Evolutionary conservation across 1,140 invertebrate species (phyloP).

Genomic region (Teleogryllus occipitalis): DNA sequence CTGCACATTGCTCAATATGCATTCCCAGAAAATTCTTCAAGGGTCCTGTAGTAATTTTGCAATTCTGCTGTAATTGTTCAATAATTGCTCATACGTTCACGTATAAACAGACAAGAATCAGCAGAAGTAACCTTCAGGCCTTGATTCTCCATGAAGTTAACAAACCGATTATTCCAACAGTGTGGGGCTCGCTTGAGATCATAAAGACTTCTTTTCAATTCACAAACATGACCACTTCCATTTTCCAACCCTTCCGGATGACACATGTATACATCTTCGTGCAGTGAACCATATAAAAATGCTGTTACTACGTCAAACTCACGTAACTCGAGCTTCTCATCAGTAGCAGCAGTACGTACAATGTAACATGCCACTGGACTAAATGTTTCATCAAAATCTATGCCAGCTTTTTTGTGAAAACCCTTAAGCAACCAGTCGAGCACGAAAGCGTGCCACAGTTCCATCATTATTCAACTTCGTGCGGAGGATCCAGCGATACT

Average conservation of each 20-base stretch:
- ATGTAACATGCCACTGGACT: conserved; percentile 5
- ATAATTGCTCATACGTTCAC: neutral
- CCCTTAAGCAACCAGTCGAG: neutral
- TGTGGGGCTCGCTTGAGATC: neutral
- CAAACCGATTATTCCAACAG: no score
- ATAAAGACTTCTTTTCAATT: conserved; percentile 4
- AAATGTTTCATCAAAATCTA: neutral
- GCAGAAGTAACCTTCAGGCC: neutral
- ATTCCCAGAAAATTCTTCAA: neutral
- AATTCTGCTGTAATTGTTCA: neutral
- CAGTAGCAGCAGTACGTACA: neutral
- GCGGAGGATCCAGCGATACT: neutral
- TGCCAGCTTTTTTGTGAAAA: neutral
- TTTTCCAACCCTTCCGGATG: no score
- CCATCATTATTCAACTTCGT: no score
- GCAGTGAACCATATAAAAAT: no score
- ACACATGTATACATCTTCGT: no score
- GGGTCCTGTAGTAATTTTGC: neutral
- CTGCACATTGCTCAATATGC: neutral
- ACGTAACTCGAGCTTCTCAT: no score
- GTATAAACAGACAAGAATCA: conserved; percentile 5
- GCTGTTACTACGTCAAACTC: no score
- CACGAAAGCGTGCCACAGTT: no score
- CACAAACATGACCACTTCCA: no score
- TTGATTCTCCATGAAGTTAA: conserved; percentile 1